Evolutionary conservation across 2,888 invertebrate species (phyloP), one percentile per base, ranked within the genome.

Genomic region (Eutolmus rufibarbis): DNA sequence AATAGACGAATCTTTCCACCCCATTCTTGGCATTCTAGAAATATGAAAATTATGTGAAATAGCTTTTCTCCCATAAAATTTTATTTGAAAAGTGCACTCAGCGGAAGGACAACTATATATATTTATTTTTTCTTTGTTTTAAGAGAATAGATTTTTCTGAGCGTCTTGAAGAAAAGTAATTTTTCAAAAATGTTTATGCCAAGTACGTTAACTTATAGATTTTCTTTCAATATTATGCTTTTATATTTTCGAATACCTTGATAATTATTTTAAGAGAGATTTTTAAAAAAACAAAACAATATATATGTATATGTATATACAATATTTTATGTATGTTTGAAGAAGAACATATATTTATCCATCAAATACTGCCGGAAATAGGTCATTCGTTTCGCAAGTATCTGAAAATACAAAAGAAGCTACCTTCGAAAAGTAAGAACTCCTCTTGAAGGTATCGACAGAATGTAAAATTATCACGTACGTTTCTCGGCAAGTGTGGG

Each of bases 31-130:
- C 79, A 79, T 51, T 46, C 31, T 51, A 4, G 79, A 40, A 78
- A 40, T 79, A 79, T 79, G 79, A 51, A 51, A 79, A 79, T 79
- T 51, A 79, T 79, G 79, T 79, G 40, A 79, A 79, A 79, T 79
- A 46, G 51, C 31, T 79, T 79, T 79, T 23, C 14, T 46, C 46
- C n/a, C 79, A 79, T 79, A 46, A 79, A 79, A 51, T 46, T 79
- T 78, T 43, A 78, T 78, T 40, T 40, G 78, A 43, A 78, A 78
- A 78, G 78, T 78, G 43, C 78, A 78, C n/a, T 43, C 19, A n/a
- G 40, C 46, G 78, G n/a, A 40, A 78, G 40, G 5, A 46, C 40
- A 66, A 2, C 5, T 46, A 46, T 46, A n/a, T 23, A 23, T 0
- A 2, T 9, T 66, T 28, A n/a, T n/a, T 66, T 28, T 23, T 2